Base-by-base conservation (phyloP, 1,140 invertebrate genomes). In the Listronotus bonariensis region DNA sequence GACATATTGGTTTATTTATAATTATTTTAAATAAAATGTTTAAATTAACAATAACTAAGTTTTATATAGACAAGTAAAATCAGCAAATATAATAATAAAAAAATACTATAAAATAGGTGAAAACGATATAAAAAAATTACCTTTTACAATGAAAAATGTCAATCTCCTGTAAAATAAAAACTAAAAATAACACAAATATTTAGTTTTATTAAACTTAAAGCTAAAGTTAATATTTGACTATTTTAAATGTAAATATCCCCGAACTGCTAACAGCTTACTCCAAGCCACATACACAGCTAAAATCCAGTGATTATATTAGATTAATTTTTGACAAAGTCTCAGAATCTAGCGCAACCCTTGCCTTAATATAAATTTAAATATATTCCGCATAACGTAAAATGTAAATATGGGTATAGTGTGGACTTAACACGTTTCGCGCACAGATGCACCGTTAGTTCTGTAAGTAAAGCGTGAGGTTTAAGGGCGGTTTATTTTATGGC, bases 281-380 rank as follows among this genome's bases (percentile, higher is more conserved):
- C 4, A 26, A 18, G 45, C 5, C 15, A 48, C 15, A 43, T 8
- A 43, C n/a, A 43, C 0, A 12, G 7, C 7, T 4, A 48, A 11
- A 48, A 20, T 48, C 45, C 18, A 48, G 45, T 18, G 45, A 48
- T 48, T 48, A 48, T 48, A 48, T 48, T 48, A 15, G 45, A 48
- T 48, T 48, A 48, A 48, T 48, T 48, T 48, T 48, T 17, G 45
- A 48, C 45, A 36, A 48, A 48, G 15, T 15, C 15, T 48, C 15
- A 48, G 45, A 48, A 20, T 48, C 45, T 48, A 26, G 18, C 15
- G 45, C 45, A 48, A 26, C 45, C 45, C 45, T 48, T 20, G 18
- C 18, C 18, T 48, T 48, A 48, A 48, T 48, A 48, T 48, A 48
- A 18, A 48, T 48, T 48, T 48, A 48, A 48, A 48, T 48, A 20